Conservation (phyloP, 1,140 invertebrate species). For the Lordiphosa clarofinis region DNA sequence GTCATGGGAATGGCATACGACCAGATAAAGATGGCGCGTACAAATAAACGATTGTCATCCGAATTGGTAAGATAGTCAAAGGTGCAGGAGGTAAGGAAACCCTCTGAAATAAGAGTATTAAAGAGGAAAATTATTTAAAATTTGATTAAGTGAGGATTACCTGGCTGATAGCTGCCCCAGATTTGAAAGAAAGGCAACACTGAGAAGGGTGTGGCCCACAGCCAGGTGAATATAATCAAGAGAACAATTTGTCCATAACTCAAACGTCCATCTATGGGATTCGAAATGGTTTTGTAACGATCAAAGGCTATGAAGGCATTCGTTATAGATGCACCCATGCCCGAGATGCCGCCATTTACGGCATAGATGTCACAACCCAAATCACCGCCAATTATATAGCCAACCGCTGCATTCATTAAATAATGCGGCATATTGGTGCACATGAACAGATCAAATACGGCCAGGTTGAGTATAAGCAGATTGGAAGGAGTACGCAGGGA, state of each 20-base stretch:
- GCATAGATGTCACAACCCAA: constrained; percentile 87
- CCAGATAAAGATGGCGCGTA: constrained; percentile 85
- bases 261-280: constrained; percentile 86
- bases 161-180: constrained; percentile 86
- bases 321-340: constrained; percentile 86
- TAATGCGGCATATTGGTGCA: constrained; percentile 87
- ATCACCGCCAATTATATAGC: constrained; percentile 84
- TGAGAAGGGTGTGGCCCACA: constrained; percentile 86
- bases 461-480: constrained; percentile 89
- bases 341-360: constrained; percentile 84
- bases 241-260: constrained; percentile 84
- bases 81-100: constrained; percentile 87
- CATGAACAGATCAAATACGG: constrained; percentile 88
- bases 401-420: constrained; percentile 84
- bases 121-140: no score
- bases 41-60: constrained; percentile 85
- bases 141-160: no score
- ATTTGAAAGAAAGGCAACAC: constrained; percentile 84
- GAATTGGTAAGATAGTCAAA: constrained; percentile 88
- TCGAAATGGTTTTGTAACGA: constrained; percentile 87
- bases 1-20: constrained; percentile 85
- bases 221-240: constrained; percentile 85
- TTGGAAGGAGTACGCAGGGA: constrained; percentile 88
- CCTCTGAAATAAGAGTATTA: no score
- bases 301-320: constrained; percentile 89